A percentile compares a stretch with the other conserved stretches of the same genome.
phyloP scores from a whole-genome alignment of 2,113 vertebrate genomes.

The Willisornis vidua region DNA sequence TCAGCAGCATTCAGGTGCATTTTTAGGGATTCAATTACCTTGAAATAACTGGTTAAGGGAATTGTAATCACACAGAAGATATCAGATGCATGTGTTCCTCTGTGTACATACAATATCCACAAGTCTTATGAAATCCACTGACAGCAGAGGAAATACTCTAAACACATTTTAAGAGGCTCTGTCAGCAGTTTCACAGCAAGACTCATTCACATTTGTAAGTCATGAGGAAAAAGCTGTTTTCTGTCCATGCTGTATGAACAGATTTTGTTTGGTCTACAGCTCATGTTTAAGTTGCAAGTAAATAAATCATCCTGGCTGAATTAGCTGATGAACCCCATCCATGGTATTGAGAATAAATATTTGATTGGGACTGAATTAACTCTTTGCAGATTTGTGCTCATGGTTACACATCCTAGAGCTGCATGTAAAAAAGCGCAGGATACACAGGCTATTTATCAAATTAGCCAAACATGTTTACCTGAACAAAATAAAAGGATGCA shows the following conservation, averaged over 20 bases:
- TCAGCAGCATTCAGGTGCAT: not conserved
- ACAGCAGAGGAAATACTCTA: not conserved
- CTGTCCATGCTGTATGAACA: slow-evolving; percentile 43
- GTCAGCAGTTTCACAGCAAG: slow-evolving; percentile 5
- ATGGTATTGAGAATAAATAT: slow-evolving; percentile 23
- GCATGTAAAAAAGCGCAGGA: not conserved
- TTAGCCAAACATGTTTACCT: not conserved
- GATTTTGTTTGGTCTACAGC: slow-evolving; percentile 66
- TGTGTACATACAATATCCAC: not conserved
- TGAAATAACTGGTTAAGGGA: not conserved
- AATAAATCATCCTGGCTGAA: slow-evolving; percentile 54
- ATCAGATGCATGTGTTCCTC: not conserved
- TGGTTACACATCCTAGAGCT: not conserved
- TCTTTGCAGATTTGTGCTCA: not conserved
- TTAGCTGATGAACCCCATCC: slow-evolving; percentile 20
- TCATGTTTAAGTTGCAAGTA: slow-evolving; percentile 50
- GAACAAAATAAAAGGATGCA: not conserved
- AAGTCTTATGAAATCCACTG: slow-evolving; percentile 14
- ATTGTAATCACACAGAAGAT: not conserved
- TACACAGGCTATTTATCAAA: not conserved
- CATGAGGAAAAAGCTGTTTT: slow-evolving; percentile 31
- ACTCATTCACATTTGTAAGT: slow-evolving; percentile 37
- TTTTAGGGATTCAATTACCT: not conserved
- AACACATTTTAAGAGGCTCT: slow-evolving; percentile 22
- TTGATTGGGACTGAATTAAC: slow-evolving; percentile 24